Evolutionary conservation across 2,888 invertebrate genomes (phyloP).

Genomic region (Mesorhabditis belari): DNA sequence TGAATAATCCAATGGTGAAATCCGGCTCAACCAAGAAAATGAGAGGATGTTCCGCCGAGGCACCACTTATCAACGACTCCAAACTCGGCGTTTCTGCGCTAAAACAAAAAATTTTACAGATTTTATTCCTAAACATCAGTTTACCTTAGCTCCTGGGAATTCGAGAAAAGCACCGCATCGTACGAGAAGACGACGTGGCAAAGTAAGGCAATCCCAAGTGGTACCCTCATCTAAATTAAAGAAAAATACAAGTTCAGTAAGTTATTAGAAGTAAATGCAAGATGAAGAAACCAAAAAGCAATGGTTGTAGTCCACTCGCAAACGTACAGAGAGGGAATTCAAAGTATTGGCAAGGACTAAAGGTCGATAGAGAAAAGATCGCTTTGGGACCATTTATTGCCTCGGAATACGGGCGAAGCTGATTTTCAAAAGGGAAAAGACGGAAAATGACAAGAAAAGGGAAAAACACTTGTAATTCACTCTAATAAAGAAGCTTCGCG

Average conservation of each 20-base stretch:
- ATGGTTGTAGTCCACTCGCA: too few species aligned
- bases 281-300: conserved; percentile 3
- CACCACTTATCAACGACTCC: conserved; percentile 10
- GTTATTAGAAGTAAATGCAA: background rate
- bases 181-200: conserved; percentile 17
- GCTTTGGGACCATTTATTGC: background rate
- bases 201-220: conserved; percentile 18
- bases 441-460: too few species aligned
- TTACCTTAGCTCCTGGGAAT: conserved; percentile 20
- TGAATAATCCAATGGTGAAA: conserved; percentile 25
- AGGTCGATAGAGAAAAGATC: background rate
- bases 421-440: too few species aligned
- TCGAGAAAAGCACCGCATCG: conserved; percentile 35
- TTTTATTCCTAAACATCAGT: conserved; percentile 1
- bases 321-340: too few species aligned
- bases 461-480: too few species aligned
- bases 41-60: conserved; percentile 24
- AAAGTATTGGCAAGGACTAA: background rate
- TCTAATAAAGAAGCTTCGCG: too few species aligned
- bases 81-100: background rate
- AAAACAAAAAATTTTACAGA: background rate
- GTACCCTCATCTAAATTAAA: conserved; percentile 26
- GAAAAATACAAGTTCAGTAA: background rate
- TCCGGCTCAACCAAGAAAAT: conserved; percentile 32
- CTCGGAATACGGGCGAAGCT: background rate